Percentiles rank a stretch among this genome's conserved stretches.
These are phyloP conservation scores for Scelioninae gen. 1 DNA, from an alignment of 2,888 invertebrate genomes.

Conservation along the genomic window DNA sequence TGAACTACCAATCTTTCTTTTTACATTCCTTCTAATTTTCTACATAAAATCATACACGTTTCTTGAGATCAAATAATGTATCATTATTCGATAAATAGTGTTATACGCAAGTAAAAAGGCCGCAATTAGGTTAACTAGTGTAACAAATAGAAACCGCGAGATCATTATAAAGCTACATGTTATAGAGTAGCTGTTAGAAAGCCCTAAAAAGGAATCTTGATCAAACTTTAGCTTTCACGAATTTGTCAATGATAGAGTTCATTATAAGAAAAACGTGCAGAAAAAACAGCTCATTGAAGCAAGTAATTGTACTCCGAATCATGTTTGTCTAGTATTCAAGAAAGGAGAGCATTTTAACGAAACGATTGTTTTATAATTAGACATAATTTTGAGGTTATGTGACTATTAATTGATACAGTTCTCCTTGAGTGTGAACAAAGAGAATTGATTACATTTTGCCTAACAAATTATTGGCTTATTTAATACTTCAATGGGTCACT, in stretches of 20 bases:
- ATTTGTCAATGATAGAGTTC: slow-evolving; percentile 43
- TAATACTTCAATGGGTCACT: too few species aligned
- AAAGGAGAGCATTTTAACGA: too few species aligned
- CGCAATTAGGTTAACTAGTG: slow-evolving; percentile 55
- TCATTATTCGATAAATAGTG: slow-evolving; percentile 21
- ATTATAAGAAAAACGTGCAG: slow-evolving; percentile 12
- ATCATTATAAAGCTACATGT: slow-evolving; percentile 32
- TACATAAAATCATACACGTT: slow-evolving; percentile 14
- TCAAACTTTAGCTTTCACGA: slow-evolving; percentile 22
- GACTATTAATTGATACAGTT: too few species aligned
- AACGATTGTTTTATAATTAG: too few species aligned
- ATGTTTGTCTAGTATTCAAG: background rate
- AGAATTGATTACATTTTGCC: too few species aligned
- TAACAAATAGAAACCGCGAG: slow-evolving; percentile 25
- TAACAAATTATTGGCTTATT: too few species aligned
- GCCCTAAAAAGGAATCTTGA: slow-evolving; percentile 49
- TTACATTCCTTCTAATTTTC: slow-evolving; percentile 21
- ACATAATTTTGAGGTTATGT: too few species aligned
- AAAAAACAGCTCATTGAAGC: slow-evolving; percentile 25
- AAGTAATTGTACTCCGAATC: slow-evolving; percentile 1
- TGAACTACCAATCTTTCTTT: slow-evolving; percentile 5
- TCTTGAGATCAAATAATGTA: slow-evolving; percentile 7
- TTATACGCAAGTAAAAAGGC: slow-evolving; percentile 24
- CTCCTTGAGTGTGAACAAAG: too few species aligned
- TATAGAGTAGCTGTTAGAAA: slow-evolving; percentile 21